Conservation (phyloP, 2,888 invertebrate species). For the Erannis defoliaria region DNA sequence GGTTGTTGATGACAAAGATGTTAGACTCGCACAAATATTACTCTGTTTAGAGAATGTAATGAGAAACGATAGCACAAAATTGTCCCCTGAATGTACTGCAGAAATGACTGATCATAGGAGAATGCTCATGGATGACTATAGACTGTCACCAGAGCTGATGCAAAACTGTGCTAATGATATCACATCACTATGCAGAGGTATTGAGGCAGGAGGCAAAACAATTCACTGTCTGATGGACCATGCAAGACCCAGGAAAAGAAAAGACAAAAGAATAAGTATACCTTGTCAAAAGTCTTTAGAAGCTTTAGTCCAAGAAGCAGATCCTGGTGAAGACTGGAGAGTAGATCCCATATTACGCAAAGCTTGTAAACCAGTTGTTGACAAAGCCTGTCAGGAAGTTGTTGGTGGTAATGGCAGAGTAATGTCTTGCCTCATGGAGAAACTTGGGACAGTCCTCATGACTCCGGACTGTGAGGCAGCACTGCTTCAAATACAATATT, state of each 20-base stretch:
- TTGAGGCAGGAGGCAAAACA: slow-evolving; percentile 94
- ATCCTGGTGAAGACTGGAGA: slow-evolving; percentile 98
- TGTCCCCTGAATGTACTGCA: slow-evolving; percentile 92
- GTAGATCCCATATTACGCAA: slow-evolving; percentile 96
- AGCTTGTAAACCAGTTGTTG: slow-evolving; percentile 95
- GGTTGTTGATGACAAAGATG: slow-evolving; percentile 93
- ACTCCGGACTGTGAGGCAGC: slow-evolving; percentile 95
- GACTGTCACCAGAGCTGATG: slow-evolving; percentile 97
- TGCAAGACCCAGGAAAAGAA: slow-evolving; percentile 89
- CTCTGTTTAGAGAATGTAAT: slow-evolving; percentile 95
- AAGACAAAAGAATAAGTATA: slow-evolving; percentile 89
- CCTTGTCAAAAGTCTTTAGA: slow-evolving; percentile 93
- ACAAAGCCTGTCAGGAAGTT: slow-evolving; percentile 90
- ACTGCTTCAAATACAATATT: slow-evolving; percentile 98
- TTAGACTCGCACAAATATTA: slow-evolving; percentile 95
- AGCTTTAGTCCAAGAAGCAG: slow-evolving; percentile 93
- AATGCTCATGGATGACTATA: slow-evolving; percentile 97
- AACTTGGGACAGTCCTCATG: slow-evolving; percentile 94
- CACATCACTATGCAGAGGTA: slow-evolving; percentile 89
- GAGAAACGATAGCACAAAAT: slow-evolving; percentile 90
- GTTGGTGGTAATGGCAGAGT: slow-evolving; percentile 93
- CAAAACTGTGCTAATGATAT: slow-evolving; percentile 95
- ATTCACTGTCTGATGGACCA: slow-evolving; percentile 98
- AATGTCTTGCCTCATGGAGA: slow-evolving; percentile 97
- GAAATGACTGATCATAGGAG: slow-evolving; percentile 97